These are phyloP conservation scores for Lathronympha strigana DNA, from an alignment of 2,888 invertebrate genomes.

Conservation along the genomic window DNA sequence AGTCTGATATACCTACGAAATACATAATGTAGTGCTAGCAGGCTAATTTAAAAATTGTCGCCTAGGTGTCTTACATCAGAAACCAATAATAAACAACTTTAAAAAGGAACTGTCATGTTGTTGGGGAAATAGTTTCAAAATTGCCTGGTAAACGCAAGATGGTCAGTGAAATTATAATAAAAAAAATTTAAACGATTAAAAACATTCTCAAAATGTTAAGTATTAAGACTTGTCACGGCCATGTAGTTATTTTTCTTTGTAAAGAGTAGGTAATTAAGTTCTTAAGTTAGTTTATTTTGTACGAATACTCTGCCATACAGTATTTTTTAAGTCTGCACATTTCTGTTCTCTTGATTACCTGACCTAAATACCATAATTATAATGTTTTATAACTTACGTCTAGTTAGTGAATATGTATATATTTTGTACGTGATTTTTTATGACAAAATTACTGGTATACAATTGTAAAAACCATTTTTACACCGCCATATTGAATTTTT, in stretches of 20 bases:
- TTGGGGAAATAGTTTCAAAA: background rate
- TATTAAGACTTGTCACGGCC: slow-evolving; percentile 46
- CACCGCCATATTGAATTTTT: slow-evolving; percentile 3
- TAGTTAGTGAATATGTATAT: slow-evolving; percentile 21
- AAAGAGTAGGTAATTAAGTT: slow-evolving; percentile 51
- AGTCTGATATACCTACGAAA: background rate
- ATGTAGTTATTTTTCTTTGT: slow-evolving; percentile 56
- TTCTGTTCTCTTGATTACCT: slow-evolving; percentile 76
- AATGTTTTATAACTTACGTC: slow-evolving; percentile 51
- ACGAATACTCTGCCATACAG: slow-evolving; percentile 80
- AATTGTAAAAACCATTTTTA: background rate
- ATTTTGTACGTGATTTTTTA: slow-evolving; percentile 26
- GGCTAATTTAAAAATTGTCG: background rate
- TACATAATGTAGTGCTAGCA: background rate
- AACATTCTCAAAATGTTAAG: background rate
- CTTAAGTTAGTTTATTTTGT: slow-evolving; percentile 52
- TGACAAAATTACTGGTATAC: slow-evolving; percentile 21
- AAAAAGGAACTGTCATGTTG: no score
- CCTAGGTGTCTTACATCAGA: no score
- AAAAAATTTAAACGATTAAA: background rate
- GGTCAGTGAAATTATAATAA: background rate
- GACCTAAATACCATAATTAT: slow-evolving; percentile 70
- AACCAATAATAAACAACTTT: no score
- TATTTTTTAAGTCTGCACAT: slow-evolving; percentile 76
- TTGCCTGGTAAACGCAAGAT: background rate